phyloP scores from a whole-genome alignment of 2,888 invertebrate species.

The Psococerastis gibbosa region DNA sequence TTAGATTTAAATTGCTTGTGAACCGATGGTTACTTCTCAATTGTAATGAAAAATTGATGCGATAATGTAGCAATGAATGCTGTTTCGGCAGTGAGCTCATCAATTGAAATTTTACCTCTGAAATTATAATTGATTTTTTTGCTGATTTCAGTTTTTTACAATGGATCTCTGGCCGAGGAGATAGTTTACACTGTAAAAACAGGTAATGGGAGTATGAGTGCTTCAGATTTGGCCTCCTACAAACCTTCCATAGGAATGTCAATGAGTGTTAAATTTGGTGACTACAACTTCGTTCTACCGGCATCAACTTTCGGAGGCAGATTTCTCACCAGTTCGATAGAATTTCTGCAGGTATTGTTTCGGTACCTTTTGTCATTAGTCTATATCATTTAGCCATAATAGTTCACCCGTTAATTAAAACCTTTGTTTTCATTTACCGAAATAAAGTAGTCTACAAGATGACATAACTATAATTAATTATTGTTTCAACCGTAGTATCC shows the following conservation, averaged over 20 bases:
- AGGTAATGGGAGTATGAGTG: slow-evolving; percentile 22
- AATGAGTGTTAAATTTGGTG: slow-evolving; percentile 14
- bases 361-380: too few species aligned
- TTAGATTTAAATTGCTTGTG: too few species aligned
- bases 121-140: not conserved
- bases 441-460: too few species aligned
- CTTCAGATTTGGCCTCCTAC: slow-evolving; percentile 16
- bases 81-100: too few species aligned
- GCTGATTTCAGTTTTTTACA: slow-evolving; percentile 21
- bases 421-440: too few species aligned
- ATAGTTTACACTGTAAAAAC: slow-evolving; percentile 26
- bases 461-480: too few species aligned
- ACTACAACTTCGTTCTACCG: slow-evolving; percentile 19
- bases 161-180: slow-evolving; percentile 26
- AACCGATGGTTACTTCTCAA: too few species aligned
- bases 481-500: too few species aligned
- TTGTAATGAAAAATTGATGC: too few species aligned
- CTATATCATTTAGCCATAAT: too few species aligned
- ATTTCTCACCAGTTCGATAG: slow-evolving; percentile 17
- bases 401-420: too few species aligned
- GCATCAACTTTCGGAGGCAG: slow-evolving; percentile 20
- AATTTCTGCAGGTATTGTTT: slow-evolving; percentile 6
- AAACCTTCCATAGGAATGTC: slow-evolving; percentile 14
- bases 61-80: too few species aligned
- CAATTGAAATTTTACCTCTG: not conserved